Evolutionary conservation across 2,113 vertebrate species (phyloP), one percentile per base, ranked within the genome.

Genomic region (Grammomys surdaster): DNA sequence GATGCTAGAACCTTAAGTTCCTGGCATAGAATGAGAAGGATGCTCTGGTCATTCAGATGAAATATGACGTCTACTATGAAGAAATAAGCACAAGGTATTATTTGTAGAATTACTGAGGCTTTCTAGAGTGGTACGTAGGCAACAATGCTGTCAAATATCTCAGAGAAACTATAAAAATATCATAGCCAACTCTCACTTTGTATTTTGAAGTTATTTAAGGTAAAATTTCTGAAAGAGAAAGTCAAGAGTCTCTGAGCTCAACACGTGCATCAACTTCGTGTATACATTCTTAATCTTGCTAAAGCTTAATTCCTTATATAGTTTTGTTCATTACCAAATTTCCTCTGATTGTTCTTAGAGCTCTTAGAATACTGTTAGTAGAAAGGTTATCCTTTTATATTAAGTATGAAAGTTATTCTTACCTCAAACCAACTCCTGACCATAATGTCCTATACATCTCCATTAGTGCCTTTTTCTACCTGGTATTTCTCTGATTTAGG

Each of bases 21-120:
- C 26, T 76, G 22, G 4, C 12, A 48, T 14, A 28, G 1, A 1
- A 0, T 28, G 12, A n/a, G 24, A 16, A 28, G 13, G 5, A 28
- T 43, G 20, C 14, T 77, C 22, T 77, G 11, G 24, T 48, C 5
- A 77, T 28, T 77, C 75, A 14, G 10, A 26, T 28, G 40, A 77
- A 77, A 43, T 48, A 13, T 77, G 8, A 10, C 11, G 24, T 48
- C 46, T 48, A 48, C 48, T 48, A 26, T 1, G 40, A 48, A 46
- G 24, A 48, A 77, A 14, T 28, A 46, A 28, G 24, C 11, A 77
- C 11, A 12, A 31, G 24, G 11, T 48, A 26, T 77, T 26, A 28
- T 77, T 26, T 48, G 12, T 48, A 13, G 24, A 48, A 28, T 77
- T 28, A 3, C 5, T 9, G 3, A 48, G 24, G 24, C 7, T 12